These are phyloP conservation scores for Panthera leo DNA, from an alignment of 2,113 vertebrate genomes.

Conservation along the genomic window DNA sequence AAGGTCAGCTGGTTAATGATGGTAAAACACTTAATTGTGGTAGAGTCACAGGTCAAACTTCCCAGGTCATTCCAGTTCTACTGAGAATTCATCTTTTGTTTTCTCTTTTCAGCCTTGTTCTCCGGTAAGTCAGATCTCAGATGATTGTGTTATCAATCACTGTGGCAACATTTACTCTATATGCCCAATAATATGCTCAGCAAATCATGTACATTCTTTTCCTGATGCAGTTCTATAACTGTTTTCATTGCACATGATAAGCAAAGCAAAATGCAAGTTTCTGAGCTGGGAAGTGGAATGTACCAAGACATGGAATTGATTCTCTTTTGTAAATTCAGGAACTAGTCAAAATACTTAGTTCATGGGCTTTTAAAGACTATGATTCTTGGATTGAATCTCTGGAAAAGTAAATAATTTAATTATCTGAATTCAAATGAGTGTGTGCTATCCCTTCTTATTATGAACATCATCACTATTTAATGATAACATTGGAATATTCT, in stretches of 20 bases:
- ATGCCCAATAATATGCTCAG: not conserved
- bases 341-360: not conserved
- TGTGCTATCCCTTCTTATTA: not conserved
- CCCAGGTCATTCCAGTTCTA: not conserved
- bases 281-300: not conserved
- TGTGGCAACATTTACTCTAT: not conserved
- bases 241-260: not conserved
- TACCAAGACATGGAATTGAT: conserved; percentile 11
- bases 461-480: not conserved
- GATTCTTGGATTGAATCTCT: not conserved
- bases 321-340: not conserved
- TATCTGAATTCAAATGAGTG: not conserved
- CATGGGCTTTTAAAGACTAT: not conserved
- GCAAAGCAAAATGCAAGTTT: conserved; percentile 13
- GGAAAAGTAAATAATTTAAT: not conserved
- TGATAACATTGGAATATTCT: conserved; percentile 42
- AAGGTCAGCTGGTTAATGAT: conserved; percentile 57
- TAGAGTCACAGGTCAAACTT: not conserved
- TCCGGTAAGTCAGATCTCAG: conserved; percentile 12
- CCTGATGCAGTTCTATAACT: not conserved
- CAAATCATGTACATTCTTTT: conserved; percentile 24
- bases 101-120: not conserved
- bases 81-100: not conserved
- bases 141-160: conserved; percentile 42
- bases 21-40: conserved; percentile 44